Base-by-base conservation (phyloP, 2,888 invertebrate species). In the Dendrolimus houi region DNA sequence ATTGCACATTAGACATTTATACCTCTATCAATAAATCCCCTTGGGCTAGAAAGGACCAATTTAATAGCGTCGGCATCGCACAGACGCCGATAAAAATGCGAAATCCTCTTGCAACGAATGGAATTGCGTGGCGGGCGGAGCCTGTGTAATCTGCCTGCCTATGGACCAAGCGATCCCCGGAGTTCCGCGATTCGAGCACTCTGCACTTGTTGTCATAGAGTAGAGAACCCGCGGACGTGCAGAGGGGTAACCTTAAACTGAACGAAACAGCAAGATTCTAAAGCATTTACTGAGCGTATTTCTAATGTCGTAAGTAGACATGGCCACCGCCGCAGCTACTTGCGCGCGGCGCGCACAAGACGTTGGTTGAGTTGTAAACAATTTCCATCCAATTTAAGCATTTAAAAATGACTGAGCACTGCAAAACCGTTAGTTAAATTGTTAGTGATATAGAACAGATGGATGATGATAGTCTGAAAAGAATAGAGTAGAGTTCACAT, bases 71-170 rank as follows among this genome's bases (percentile, higher is more conserved):
- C 72, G 71, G 75, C 75, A 76, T 73, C 61, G 75, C 72, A 76
- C 72, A 71, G 71, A 72, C 70, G 64, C 65, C 85, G 86, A 87
- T 88, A 88, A 88, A 87, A 87, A 87, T 83, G 80, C 80, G 77
- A 74, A 83, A 85, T 86, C 85, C 86, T 81, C 80, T 81, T 75
- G 79, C 81, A 82, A 68, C 78, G 80, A 81, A 81, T 83, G 83
- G 86, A 83, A 88, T 88, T 88, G 87, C 87, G 88, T 88, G 85
- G 83, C 77, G 85, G 81, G 77, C 87, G 87, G 89, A 88, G 85
- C 75, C 85, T 81, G 85, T 85, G 87, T 86, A 88, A 87, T 88
- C 85, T 87, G 86, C 80, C 81, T 81, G 80, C 85, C 85, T 84
- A 79, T 83, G 79, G 82, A 78, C 85, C 85, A 80, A 84, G 82